Evolutionary conservation across 2,888 invertebrate genomes (phyloP), one percentile per base, ranked within the genome.

Genomic region (Entomobrya proxima): DNA sequence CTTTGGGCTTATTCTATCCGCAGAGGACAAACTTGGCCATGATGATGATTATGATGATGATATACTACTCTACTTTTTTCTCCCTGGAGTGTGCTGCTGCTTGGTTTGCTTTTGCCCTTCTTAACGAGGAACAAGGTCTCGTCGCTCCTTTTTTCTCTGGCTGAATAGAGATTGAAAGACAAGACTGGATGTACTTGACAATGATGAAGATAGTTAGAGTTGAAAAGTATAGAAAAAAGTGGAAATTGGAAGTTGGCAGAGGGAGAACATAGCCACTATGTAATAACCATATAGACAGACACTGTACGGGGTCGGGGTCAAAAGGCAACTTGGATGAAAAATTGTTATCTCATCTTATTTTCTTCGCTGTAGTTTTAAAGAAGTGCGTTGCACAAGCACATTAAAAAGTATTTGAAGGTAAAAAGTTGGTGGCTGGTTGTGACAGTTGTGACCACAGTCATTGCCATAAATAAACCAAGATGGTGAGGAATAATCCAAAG

Each of bases 91-190:
- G 55, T 64, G 32, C 32, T 61, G n/a, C n/a, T n/a, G n/a, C n/a
- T n/a, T n/a, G n/a, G n/a, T n/a, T n/a, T n/a, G n/a, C n/a, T n/a
- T n/a, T n/a, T n/a, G n/a, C n/a, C n/a, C n/a, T 61, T 61, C 61
- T n/a, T 30, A 32, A 61, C 61, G 61, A 61, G 61, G 32, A 61
- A 61, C 32, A 61, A 61, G 61, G n/a, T 55, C 55, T 58, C 61
- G n/a, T n/a, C n/a, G n/a, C n/a, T n/a, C n/a, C n/a, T n/a, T n/a
- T 32, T 32, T 61, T 30, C 37, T 64, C 37, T 2, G 11, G 21
- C 30, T 18, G 37, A 64, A 37, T 35, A 64, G 21, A 64, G 21
- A 21, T 2, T 4, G 5, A 32, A 61, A 9, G 37, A 15, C n/a
- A 32, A 55, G 61, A 32, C 18, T 30, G 21, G 37, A 37, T 37